A percentile compares a stretch with the other conserved stretches of the same genome.
Conservation (phyloP, 2,888 invertebrate genomes). For the Drosophila paranaensis region DNA sequence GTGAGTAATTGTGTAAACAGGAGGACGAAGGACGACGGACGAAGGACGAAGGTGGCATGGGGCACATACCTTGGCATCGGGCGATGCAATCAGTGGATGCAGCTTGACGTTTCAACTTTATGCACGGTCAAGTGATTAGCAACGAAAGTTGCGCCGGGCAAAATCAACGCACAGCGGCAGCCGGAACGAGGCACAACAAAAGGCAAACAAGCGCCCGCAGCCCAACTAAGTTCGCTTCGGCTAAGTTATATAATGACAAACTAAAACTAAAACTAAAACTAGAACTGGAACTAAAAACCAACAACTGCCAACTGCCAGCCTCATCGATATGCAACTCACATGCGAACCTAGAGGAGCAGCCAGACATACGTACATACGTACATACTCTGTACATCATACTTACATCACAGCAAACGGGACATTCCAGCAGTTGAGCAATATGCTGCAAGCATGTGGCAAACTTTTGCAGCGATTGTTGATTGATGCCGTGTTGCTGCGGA, state of each 20-base stretch:
- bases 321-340: constrained; percentile 75
- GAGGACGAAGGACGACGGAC: constrained; percentile 8
- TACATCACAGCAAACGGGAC: constrained; percentile 86
- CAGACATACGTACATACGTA: constrained; percentile 17
- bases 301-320: constrained; percentile 26
- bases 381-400: constrained; percentile 43
- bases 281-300: constrained; percentile 7
- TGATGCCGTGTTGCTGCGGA: constrained; percentile 80
- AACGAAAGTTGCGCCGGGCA: constrained; percentile 67
- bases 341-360: background rate
- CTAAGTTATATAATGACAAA: constrained; percentile 74
- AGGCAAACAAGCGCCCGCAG: constrained; percentile 68
- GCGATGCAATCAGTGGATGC: constrained; percentile 63
- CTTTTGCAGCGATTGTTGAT: constrained; percentile 85
- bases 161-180: constrained; percentile 64
- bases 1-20: constrained; percentile 77
- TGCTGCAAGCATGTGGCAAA: constrained; percentile 85
- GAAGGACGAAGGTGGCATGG: constrained; percentile 2
- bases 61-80: constrained; percentile 43
- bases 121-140: constrained; percentile 79
- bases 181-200: constrained; percentile 46
- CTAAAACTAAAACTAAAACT: constrained; percentile 53
- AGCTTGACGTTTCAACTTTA: constrained; percentile 67
- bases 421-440: constrained; percentile 85
- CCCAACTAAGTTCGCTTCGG: constrained; percentile 47